Conservation (phyloP, 2,797 vertebrate genomes). For the Diceros bicornis region DNA sequence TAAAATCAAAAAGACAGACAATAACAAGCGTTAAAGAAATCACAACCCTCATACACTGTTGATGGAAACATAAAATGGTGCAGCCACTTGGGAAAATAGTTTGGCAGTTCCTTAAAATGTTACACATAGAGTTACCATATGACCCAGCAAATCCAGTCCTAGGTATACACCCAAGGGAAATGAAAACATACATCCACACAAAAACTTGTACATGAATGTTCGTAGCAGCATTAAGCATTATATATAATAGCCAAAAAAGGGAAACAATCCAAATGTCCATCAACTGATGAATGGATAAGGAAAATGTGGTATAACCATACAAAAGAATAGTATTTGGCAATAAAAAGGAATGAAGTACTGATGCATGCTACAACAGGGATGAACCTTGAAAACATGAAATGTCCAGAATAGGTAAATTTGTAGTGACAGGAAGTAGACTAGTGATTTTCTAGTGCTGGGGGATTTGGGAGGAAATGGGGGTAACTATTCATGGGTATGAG, state of each 20-base stretch:
- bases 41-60: not conserved
- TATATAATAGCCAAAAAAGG: not conserved
- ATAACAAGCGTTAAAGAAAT: not conserved
- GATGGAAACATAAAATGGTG: not conserved
- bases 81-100: not conserved
- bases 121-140: too few relatives aligned
- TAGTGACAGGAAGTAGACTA: not conserved
- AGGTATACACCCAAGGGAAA: not conserved
- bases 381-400: not conserved
- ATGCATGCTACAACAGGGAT: not conserved
- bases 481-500: not conserved
- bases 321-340: not conserved
- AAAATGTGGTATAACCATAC: not conserved
- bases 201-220: not conserved
- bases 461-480: not conserved
- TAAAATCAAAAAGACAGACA: not conserved
- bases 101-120: too few relatives aligned
- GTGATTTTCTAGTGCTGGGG: not conserved
- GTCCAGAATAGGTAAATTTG: conserved; percentile 17
- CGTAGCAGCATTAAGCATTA: not conserved
- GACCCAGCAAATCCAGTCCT: too few relatives aligned
- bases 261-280: not conserved
- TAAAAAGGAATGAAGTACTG: not conserved
- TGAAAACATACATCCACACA: not conserved
- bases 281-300: not conserved